phyloP scores from a whole-genome alignment of 2,888 invertebrate species.

The Mythimna vitellina region DNA sequence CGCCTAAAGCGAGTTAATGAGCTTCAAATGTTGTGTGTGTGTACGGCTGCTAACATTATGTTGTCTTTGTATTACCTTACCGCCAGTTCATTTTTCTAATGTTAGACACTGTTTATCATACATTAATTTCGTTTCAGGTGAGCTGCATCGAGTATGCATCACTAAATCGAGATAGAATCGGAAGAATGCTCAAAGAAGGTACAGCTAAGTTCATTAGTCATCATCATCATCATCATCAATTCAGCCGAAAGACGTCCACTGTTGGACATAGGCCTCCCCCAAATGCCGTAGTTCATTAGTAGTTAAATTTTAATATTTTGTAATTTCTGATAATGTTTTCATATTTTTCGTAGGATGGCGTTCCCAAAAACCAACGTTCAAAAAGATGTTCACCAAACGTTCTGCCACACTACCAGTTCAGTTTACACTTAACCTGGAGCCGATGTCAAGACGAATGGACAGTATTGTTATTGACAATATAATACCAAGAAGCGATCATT shows the following conservation, averaged over 20 bases:
- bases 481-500: constrained; percentile 60
- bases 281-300: background rate
- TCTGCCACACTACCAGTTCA: constrained; percentile 47
- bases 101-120: constrained; percentile 4
- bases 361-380: constrained; percentile 53
- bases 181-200: constrained; percentile 75
- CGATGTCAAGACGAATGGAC: constrained; percentile 46
- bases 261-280: too few relatives aligned
- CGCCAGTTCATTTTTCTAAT: constrained; percentile 3
- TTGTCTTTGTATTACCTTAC: constrained; percentile 15
- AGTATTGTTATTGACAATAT: constrained; percentile 51
- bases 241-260: too few relatives aligned
- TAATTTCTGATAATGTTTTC: constrained; percentile 20
- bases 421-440: constrained; percentile 45
- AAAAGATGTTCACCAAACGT: constrained; percentile 55
- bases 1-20: constrained; percentile 71
- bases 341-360: constrained; percentile 66
- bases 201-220: constrained; percentile 24
- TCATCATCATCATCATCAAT: too few relatives aligned
- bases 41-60: constrained; percentile 46
- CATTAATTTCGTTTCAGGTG: constrained; percentile 73
- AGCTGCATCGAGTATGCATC: constrained; percentile 81
- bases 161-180: constrained; percentile 65
- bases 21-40: constrained; percentile 63
- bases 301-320: background rate